Evolutionary conservation across 2,888 invertebrate species (phyloP), one percentile per base, ranked within the genome.

Genomic region (Agrochola litura): DNA sequence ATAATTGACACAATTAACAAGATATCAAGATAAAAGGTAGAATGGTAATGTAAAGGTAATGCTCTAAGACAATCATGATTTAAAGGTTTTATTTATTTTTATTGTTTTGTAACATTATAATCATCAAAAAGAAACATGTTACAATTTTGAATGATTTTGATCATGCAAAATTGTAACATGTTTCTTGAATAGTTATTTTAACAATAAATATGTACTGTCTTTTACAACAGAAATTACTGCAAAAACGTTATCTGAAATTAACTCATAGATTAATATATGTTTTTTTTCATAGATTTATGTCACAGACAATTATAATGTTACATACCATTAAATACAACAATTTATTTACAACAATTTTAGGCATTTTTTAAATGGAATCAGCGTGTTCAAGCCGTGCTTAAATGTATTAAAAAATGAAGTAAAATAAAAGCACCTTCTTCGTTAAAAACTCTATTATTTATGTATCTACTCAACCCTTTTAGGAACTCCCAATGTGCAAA

Each of bases 401-500:
- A 37, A 77, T 56, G 78, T 25, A 65, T 65, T 81, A 65, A 76
- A 67, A 77, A 70, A 66, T 72, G 41, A 76, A 71, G 16, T n/a
- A 77, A 69, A 69, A 83, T 66, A 65, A 65, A 89, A 89, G 85
- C 86, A 87, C 85, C 84, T 76, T 71, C 46, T 80, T 81, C 65
- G 64, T 86, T 83, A 79, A 67, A 73, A 81, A 63, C 54, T 60
- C 37, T 64, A 60, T 65, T 80, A 46, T 60, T 58, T 80, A 63
- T 77, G 61, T 64, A 79, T 52, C 46, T 85, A 85, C 90, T 91
- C 77, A 88, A 93, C 92, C 92, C 92, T 88, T 89, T 89, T 91
- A 94, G 93, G 94, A 94, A 94, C 94, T 93, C 86, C 87, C 81
- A 76, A 82, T 67, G 92, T 92, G 93, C 92, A 91, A 92, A 90